A percentile compares a stretch with the other conserved stretches of the same genome.
Evolutionary conservation across 2,113 vertebrate species (phyloP).

Genomic region (Oreochromis niloticus): DNA sequence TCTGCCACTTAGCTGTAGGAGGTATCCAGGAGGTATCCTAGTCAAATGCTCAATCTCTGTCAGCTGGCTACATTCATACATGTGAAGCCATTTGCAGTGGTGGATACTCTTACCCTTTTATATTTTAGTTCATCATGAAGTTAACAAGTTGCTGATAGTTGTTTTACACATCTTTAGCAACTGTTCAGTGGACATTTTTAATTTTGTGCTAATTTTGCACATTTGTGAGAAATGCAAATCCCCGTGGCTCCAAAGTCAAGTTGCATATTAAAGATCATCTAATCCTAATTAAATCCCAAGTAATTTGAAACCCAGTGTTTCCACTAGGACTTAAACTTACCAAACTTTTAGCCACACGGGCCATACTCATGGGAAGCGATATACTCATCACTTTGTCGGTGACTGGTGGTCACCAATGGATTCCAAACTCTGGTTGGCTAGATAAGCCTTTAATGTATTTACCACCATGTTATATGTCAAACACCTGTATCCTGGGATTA

Average conservation of each 20-base stretch:
- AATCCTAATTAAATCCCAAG: not conserved
- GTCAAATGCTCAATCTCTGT: not conserved
- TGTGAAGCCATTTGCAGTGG: not conserved
- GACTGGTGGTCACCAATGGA: too few species aligned
- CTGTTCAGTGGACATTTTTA: not conserved
- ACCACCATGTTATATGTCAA: too few species aligned
- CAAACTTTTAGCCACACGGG: not conserved
- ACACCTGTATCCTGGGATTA: too few species aligned
- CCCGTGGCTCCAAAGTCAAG: not conserved
- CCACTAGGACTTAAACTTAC: not conserved
- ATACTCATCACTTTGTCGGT: too few species aligned
- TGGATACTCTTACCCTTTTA: not conserved
- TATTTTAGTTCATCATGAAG: not conserved
- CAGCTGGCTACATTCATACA: not conserved
- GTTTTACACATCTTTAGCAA: not conserved
- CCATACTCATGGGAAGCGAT: not conserved
- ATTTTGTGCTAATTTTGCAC: not conserved
- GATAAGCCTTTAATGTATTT: too few species aligned
- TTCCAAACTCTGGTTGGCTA: too few species aligned
- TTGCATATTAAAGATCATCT: not conserved
- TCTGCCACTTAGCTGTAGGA: not conserved
- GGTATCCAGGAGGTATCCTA: accelerated
- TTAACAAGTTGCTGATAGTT: not conserved
- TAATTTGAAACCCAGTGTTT: not conserved
- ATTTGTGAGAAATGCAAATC: not conserved